These are phyloP conservation scores for Oncorhynchus keta DNA, from an alignment of 2,113 vertebrate genomes.

Conservation along the genomic window DNA sequence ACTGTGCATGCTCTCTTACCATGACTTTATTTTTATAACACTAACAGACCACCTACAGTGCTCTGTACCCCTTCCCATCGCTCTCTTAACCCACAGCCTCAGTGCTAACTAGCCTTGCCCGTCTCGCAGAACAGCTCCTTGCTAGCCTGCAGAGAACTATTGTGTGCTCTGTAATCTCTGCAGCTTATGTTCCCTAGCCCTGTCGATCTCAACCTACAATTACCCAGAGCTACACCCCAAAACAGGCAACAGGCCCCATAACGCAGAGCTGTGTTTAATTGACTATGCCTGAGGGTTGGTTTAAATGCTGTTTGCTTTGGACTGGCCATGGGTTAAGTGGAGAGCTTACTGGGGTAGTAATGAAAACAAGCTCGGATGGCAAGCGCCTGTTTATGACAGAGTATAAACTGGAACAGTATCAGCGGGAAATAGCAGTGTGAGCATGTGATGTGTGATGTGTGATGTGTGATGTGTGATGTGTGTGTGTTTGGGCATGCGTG, in stretches of 20 bases:
- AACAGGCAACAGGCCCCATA: conserved; percentile 22
- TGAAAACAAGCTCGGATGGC: background rate
- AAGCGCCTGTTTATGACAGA: background rate
- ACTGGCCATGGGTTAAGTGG: conserved; percentile 31
- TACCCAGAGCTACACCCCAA: background rate
- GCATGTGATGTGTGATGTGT: background rate
- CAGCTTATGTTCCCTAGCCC: conserved; percentile 27
- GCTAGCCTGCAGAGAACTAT: too few species aligned
- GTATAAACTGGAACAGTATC: background rate
- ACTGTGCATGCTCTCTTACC: too few species aligned
- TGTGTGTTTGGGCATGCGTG: background rate
- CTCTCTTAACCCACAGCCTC: conserved; percentile 45
- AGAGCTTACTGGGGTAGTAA: too few species aligned
- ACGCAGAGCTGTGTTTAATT: conserved; percentile 31
- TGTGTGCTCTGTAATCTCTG: background rate
- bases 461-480: background rate
- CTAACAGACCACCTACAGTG: too few species aligned
- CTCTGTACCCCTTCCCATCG: background rate
- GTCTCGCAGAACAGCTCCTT: too few species aligned
- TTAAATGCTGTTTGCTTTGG: conserved; percentile 31
- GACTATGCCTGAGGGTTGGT: background rate
- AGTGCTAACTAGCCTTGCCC: conserved; percentile 23
- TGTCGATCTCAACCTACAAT: conserved; percentile 30
- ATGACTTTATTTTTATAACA: too few species aligned
- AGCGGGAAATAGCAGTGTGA: background rate